Conservation (phyloP, 2,888 invertebrate species). For the Teinopalpus imperialis region DNA sequence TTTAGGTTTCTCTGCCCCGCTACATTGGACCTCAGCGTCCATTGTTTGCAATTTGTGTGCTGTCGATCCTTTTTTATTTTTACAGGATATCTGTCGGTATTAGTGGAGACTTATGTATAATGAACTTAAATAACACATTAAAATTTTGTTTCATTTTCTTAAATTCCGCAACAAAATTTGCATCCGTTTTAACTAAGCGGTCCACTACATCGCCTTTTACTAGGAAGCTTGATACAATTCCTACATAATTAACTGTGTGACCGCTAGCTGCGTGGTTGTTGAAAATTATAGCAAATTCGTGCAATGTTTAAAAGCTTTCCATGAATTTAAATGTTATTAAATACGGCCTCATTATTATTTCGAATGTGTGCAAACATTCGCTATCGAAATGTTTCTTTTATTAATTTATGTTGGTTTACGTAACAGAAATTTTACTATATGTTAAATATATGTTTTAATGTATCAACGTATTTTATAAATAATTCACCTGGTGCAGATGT, state of each 20-base stretch:
- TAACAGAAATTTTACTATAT: not conserved
- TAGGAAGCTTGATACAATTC: constrained; percentile 18
- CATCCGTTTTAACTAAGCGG: constrained; percentile 6
- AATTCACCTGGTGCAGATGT: too few relatives aligned
- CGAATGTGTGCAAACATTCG: constrained; percentile 24
- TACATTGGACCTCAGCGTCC: too few relatives aligned
- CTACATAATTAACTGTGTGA: constrained; percentile 22
- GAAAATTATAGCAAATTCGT: constrained; percentile 24
- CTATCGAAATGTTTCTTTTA: constrained; percentile 19
- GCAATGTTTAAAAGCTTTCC: constrained; percentile 29
- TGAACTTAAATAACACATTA: too few relatives aligned
- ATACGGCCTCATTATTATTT: constrained; percentile 26
- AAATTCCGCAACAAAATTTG: constrained; percentile 2
- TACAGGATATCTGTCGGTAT: too few relatives aligned
- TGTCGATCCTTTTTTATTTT: too few relatives aligned
- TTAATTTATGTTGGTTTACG: constrained; percentile 11
- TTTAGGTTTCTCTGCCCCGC: too few relatives aligned
- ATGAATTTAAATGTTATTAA: constrained; percentile 29
- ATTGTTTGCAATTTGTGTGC: too few relatives aligned
- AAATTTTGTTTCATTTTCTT: not conserved
- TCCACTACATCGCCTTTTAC: constrained; percentile 11
- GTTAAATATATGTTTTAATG: too few relatives aligned
- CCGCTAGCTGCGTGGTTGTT: constrained; percentile 13
- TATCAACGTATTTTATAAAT: too few relatives aligned
- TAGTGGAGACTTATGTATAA: too few relatives aligned